Evolutionary conservation across 1,140 invertebrate species (phyloP), one percentile per base, ranked within the genome.

Genomic region (Caenorhabditis tropicalis): DNA sequence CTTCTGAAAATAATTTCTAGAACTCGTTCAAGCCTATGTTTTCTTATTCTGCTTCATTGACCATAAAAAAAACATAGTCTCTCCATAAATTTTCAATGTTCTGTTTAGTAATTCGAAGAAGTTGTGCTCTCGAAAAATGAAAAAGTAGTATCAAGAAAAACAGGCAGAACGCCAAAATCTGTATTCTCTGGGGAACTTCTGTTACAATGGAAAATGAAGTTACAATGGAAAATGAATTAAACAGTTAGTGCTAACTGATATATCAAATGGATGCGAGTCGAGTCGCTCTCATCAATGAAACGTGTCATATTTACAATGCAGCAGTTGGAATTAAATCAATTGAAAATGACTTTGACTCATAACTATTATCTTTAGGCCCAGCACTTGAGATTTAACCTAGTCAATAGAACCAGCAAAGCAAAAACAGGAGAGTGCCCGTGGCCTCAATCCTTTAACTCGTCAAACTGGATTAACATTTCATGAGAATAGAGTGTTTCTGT

Each of bases 391-490:
- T 43, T 46, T 43, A 33, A 74, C 65, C 33, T 33, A 46, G 65
- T 74, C 65, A 74, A 43, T 43, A 74, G 43, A 74, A 43, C n/a
- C 7, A 36, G 24, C n/a, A 4, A 79, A 36, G 24, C n/a, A 4
- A 79, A 79, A 43, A 70, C 19, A 15, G 36, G 4, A 43, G 36
- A 6, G 53, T 74, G 33, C 43, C 36, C 33, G 24, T 74, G 65
- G 33, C 36, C 36, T 74, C 65, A 74, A 74, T 74, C 65, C 65
- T 43, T 74, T 36, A 43, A 74, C 24, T 74, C 65, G 36, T 74
- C 65, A 74, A 74, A 74, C 36, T 74, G 65, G 65, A 74, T 74
- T 74, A 74, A 74, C 43, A 46, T 74, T 74, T 74, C 65, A 74
- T 74, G 65, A 46, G 65, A 5, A 24, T 10, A 56, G 49, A 6